Base-by-base conservation (phyloP, 2,113 vertebrate genomes). In the Colossoma macropomum region DNA sequence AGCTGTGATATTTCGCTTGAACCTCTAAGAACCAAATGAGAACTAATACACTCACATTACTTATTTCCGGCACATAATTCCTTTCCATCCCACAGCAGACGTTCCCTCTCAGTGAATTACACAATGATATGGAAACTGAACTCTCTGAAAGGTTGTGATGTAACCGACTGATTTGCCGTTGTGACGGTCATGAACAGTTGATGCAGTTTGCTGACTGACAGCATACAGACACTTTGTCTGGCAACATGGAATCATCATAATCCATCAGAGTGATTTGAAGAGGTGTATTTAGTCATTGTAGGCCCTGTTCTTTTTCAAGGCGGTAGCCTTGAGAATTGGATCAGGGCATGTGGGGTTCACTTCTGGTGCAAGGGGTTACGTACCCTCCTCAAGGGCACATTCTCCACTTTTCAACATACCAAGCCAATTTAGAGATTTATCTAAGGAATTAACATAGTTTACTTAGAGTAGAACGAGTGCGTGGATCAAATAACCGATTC, bases 231-330 rank as follows among this genome's bases (percentile, higher is more conserved):
- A 30, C 66, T 30, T 77, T 50, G 38, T 21, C 13, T 25, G 4
- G 10, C 45, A 75, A 17, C 60, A 54, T 9, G 1, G 17, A 50
- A 28, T 54, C 70, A 50, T 19, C 28, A n/a, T 32, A 74, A 65
- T 79, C 65, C 66, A 15, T 72, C 79, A 28, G 45, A 7, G 8
- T 38, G 21, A 69, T 69, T 69, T 38, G 41, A 54, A 74, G 32
- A n/a, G n/a, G 63, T 41, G 45, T 75, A 5, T 52, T 54, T 28
- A 9, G n/a, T 72, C 27, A 9, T 38, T 15, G 32, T 48, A 16
- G 27, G n/a, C 54, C 34, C 56, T 72, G 68, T 30, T 21, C 28
- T 62, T 80, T 79, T 38, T 72, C 54, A 72, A 34, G 38, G 68
- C 1, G 7, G 41, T 45, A 45, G 11, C 38, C 30, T 23, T 13